These are phyloP conservation scores for Alethe castanea DNA, from an alignment of 2,113 vertebrate genomes.

Conservation along the genomic window DNA sequence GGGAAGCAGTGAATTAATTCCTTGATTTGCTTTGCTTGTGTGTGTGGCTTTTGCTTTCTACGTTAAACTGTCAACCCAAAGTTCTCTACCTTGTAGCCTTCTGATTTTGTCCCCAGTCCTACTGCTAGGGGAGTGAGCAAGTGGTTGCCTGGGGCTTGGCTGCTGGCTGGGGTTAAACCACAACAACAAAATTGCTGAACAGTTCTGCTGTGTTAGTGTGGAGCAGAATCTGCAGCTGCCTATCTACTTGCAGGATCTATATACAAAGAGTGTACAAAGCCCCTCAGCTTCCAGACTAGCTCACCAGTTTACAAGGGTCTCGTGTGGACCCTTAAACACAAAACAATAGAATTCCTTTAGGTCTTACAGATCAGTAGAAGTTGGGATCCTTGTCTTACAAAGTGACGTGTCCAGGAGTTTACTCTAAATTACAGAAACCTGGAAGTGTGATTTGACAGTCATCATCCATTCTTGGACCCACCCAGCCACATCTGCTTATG, in stretches of 20 bases:
- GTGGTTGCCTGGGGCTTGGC: not conserved
- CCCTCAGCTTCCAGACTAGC: not conserved
- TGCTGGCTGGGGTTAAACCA: not conserved
- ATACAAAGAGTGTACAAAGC: rapidly evolving
- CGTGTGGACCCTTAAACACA: not conserved
- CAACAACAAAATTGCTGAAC: not conserved
- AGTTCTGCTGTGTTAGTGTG: not conserved
- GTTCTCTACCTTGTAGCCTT: not conserved
- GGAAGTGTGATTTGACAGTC: not conserved
- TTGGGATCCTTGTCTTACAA: not conserved
- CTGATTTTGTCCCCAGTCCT: not conserved
- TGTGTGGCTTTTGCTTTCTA: not conserved
- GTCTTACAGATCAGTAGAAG: not conserved
- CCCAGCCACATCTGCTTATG: not conserved
- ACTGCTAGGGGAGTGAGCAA: not conserved
- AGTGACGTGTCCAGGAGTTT: not conserved
- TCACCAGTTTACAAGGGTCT: not conserved
- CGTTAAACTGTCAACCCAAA: not conserved
- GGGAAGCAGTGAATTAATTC: not conserved
- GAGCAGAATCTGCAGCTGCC: not conserved
- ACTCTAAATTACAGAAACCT: not conserved
- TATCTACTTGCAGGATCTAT: not conserved
- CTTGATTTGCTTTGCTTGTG: not conserved
- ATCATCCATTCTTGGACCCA: not conserved
- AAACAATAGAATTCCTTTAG: not conserved